These are phyloP conservation scores for Abscondita cerata DNA, from an alignment of 2,888 invertebrate species.

Conservation along the genomic window DNA sequence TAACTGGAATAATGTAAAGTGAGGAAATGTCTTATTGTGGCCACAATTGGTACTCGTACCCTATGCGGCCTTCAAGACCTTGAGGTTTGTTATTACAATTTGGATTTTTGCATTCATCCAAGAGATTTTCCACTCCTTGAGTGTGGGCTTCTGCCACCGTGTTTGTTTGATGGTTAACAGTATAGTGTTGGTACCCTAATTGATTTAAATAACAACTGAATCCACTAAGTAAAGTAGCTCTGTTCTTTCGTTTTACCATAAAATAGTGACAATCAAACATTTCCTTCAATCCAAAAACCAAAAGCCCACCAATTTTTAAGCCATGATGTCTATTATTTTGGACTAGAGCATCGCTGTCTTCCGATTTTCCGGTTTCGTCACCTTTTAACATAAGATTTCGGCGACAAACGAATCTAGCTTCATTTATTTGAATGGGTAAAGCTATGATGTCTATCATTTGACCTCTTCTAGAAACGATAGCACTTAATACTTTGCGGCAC, in stretches of 20 bases:
- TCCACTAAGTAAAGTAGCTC: not conserved
- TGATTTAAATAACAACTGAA: constrained; percentile 7
- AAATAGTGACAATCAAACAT: not conserved
- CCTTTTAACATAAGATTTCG: too few species aligned
- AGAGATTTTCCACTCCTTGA: constrained; percentile 7
- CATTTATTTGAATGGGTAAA: not conserved
- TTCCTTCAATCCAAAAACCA: constrained; percentile 1
- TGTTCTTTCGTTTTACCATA: constrained; percentile 4
- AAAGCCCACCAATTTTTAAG: constrained; percentile 10
- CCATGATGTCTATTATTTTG: constrained; percentile 11
- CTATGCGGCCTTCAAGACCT: too few species aligned
- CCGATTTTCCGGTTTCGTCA: not conserved
- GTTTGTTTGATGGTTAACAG: constrained; percentile 17
- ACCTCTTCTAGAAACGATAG: too few species aligned
- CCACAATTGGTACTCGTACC: too few species aligned
- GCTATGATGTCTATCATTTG: not conserved
- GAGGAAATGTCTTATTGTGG: too few species aligned
- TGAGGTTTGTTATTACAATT: too few species aligned
- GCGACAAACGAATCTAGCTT: too few species aligned
- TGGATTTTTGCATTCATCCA: constrained; percentile 11
- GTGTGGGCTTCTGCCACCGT: constrained; percentile 16
- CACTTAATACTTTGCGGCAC: not conserved
- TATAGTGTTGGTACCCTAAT: constrained; percentile 12
- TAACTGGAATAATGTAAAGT: too few species aligned
- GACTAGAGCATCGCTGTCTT: constrained; percentile 14